phyloP scores from a whole-genome alignment of 2,113 vertebrate species.

The Ciconia stormi region DNA sequence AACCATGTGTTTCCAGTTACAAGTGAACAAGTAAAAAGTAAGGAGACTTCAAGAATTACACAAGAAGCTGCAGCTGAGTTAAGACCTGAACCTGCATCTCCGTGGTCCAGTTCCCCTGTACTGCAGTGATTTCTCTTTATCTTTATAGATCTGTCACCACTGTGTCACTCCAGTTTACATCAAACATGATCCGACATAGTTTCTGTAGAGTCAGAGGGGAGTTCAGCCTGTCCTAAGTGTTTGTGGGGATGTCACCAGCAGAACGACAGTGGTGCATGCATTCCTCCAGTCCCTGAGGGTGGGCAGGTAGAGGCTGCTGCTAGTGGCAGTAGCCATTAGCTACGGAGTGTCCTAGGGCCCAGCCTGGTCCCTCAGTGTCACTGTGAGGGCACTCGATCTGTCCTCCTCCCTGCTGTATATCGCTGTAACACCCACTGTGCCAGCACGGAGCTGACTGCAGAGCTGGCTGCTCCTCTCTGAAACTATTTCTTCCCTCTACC shows the following conservation, averaged over 20 bases:
- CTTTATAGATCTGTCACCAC: background rate
- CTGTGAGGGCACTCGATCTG: accelerated
- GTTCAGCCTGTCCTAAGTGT: background rate
- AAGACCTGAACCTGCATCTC: background rate
- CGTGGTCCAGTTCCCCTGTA: background rate
- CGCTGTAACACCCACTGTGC: background rate
- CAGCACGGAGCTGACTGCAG: background rate
- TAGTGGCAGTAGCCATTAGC: background rate
- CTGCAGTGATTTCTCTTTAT: background rate
- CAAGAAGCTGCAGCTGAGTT: background rate
- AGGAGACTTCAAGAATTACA: background rate
- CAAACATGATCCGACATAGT: background rate
- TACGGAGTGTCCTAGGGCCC: background rate
- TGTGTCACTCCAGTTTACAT: background rate
- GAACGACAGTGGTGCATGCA: accelerated
- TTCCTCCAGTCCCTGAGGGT: background rate
- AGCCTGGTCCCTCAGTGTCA: background rate
- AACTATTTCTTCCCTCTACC: background rate
- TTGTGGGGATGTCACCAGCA: background rate
- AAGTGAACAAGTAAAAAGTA: background rate
- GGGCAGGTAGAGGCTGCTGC: background rate
- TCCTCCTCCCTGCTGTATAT: background rate
- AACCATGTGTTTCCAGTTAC: background rate
- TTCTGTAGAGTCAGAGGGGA: background rate
- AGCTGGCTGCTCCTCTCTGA: background rate